Evolutionary conservation across 2,888 invertebrate species (phyloP).

Genomic region (Ophraella communa): DNA sequence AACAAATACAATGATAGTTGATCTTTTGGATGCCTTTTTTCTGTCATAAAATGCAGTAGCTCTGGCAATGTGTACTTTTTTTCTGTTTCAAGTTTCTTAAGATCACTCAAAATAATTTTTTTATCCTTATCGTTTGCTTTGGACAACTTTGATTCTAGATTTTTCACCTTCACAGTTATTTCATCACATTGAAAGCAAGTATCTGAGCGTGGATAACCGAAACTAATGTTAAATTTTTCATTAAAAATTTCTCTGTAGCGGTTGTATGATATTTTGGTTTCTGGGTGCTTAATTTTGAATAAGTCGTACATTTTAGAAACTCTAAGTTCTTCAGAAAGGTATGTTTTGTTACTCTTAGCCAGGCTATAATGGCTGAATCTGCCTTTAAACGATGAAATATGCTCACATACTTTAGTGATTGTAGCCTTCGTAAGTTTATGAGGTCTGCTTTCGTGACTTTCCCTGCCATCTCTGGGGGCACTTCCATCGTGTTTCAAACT

Average conservation of each 20-base stretch:
- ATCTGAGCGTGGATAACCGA: slow-evolving; percentile 46
- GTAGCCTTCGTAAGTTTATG: slow-evolving; percentile 24
- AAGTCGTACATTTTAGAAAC: slow-evolving; percentile 30
- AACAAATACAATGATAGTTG: slow-evolving; percentile 26
- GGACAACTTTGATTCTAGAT: background rate
- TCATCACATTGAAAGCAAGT: slow-evolving; percentile 30
- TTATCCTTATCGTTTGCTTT: too few relatives aligned
- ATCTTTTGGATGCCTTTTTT: slow-evolving; percentile 11
- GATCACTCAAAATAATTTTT: background rate
- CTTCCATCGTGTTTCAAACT: slow-evolving; percentile 11
- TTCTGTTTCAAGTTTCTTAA: background rate
- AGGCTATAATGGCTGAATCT: slow-evolving; percentile 30
- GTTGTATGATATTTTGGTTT: slow-evolving; percentile 36
- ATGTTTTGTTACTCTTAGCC: slow-evolving; percentile 22
- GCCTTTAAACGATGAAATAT: slow-evolving; percentile 32
- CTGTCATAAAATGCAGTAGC: slow-evolving; percentile 14
- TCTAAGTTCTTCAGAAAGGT: slow-evolving; percentile 33
- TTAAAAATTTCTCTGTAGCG: slow-evolving; percentile 42
- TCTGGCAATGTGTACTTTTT: slow-evolving; percentile 2
- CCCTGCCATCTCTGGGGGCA: slow-evolving; percentile 21
- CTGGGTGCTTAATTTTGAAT: slow-evolving; percentile 31
- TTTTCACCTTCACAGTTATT: slow-evolving; percentile 6
- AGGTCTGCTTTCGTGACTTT: slow-evolving; percentile 23
- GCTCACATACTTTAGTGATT: slow-evolving; percentile 17
- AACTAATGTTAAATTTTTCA: slow-evolving; percentile 42